A percentile compares a stretch with the other conserved stretches of the same genome.
These are phyloP conservation scores for Yponomeuta cagnagella DNA, from an alignment of 2,888 invertebrate species.

Conservation along the genomic window DNA sequence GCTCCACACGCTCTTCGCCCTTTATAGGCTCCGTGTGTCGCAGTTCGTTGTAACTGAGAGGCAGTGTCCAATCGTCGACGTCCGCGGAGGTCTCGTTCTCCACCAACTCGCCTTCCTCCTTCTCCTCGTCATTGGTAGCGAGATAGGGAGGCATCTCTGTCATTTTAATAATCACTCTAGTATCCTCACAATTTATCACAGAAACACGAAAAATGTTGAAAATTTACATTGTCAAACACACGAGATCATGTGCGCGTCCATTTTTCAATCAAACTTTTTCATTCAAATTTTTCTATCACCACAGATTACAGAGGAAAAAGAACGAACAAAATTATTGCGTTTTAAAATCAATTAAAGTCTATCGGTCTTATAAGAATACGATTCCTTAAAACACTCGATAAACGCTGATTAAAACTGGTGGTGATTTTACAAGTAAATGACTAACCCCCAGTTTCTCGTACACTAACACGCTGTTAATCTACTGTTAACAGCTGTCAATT, in stretches of 20 bases:
- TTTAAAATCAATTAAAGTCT: too few relatives aligned
- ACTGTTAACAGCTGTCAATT: too few relatives aligned
- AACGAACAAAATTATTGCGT: too few relatives aligned
- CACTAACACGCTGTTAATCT: too few relatives aligned
- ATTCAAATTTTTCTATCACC: not conserved
- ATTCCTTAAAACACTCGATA: too few relatives aligned
- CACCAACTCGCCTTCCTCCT: conserved; percentile 54
- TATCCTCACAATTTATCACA: conserved; percentile 35
- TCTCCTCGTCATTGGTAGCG: conserved; percentile 63
- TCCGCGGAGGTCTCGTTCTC: conserved; percentile 62
- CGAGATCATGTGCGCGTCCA: conserved; percentile 68
- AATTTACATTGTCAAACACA: conserved; percentile 60
- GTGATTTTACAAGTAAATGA: too few relatives aligned
- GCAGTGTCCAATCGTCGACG: conserved; percentile 80
- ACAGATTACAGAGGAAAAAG: not conserved
- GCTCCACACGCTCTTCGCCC: conserved; percentile 80
- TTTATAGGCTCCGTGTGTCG: conserved; percentile 71
- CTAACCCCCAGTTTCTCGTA: too few relatives aligned
- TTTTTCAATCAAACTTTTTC: conserved; percentile 35
- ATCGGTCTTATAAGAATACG: too few relatives aligned
- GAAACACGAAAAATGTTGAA: conserved; percentile 36
- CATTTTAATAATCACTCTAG: conserved; percentile 61
- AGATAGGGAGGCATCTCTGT: conserved; percentile 73
- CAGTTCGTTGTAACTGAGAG: conserved; percentile 82
- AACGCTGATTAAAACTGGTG: too few relatives aligned